A percentile compares a stretch with the other conserved stretches of the same genome.
These are phyloP conservation scores for Laspeyria flexula DNA, from an alignment of 2,888 invertebrate genomes.

Conservation along the genomic window DNA sequence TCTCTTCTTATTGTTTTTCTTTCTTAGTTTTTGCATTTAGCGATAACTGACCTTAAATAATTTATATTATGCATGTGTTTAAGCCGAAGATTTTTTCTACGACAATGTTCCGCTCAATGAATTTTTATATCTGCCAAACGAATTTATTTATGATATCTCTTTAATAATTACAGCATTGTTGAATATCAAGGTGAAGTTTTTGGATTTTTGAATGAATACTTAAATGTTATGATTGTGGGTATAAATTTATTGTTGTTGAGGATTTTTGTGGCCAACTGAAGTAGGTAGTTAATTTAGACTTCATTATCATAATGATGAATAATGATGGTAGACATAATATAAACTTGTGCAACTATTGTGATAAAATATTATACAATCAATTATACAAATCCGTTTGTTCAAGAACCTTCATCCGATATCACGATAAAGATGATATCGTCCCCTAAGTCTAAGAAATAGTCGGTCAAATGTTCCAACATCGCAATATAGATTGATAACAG, in stretches of 20 bases:
- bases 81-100: neutral
- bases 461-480: conserved; percentile 14
- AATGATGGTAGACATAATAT: no score
- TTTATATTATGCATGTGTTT: conserved; percentile 5
- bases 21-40: conserved; percentile 8
- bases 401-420: conserved; percentile 2
- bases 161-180: neutral
- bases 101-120: conserved; percentile 27
- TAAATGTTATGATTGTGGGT: neutral
- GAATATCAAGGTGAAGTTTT: neutral
- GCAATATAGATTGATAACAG: conserved; percentile 24
- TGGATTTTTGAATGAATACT: neutral
- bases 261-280: neutral
- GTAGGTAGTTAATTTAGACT: neutral
- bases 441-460: conserved; percentile 11
- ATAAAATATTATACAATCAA: neutral
- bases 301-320: no score
- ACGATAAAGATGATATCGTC: conserved; percentile 6
- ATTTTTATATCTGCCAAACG: conserved; percentile 34
- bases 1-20: neutral
- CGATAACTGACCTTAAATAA: conserved; percentile 10
- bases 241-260: neutral
- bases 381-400: neutral
- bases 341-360: neutral
- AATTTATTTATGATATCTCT: conserved; percentile 3